phyloP scores from a whole-genome alignment of 2,797 vertebrate species.

The Odontamblyopus rebecca region DNA sequence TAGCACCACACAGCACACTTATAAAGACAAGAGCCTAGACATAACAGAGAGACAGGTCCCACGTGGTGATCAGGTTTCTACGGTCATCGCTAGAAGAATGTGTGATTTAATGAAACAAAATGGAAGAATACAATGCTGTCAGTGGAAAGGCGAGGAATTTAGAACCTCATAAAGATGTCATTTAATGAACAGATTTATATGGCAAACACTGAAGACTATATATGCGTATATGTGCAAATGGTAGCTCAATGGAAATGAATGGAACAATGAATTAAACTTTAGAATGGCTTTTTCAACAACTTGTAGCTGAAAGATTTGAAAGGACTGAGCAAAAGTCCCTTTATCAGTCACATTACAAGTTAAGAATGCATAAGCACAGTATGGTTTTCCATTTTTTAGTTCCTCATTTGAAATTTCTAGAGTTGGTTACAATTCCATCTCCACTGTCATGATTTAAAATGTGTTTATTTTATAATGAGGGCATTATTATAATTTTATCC shows the following conservation, averaged over 20 bases:
- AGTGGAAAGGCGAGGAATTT: not conserved
- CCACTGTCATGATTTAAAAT: no score
- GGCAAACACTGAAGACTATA: not conserved
- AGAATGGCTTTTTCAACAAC: not conserved
- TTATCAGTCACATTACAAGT: not conserved
- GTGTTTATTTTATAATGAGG: no score
- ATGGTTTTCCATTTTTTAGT: no score
- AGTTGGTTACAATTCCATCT: no score
- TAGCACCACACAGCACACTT: conserved; percentile 18
- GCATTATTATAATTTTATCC: no score
- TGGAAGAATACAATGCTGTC: not conserved
- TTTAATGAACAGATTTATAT: not conserved
- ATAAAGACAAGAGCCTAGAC: conserved; percentile 30
- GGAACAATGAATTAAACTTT: not conserved
- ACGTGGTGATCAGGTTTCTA: conserved; percentile 12
- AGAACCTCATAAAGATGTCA: not conserved
- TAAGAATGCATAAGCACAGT: not conserved
- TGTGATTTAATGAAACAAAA: conserved; percentile 1
- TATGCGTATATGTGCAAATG: not conserved
- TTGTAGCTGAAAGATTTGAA: not conserved
- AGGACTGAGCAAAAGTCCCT: not conserved
- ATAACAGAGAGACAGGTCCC: conserved; percentile 21
- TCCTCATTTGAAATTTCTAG: no score
- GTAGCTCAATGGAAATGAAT: not conserved
- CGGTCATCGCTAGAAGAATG: not conserved